A percentile compares a stretch with the other conserved stretches of the same genome.
These are phyloP conservation scores for Idaea dimidiata DNA, from an alignment of 2,888 invertebrate genomes.

Conservation along the genomic window DNA sequence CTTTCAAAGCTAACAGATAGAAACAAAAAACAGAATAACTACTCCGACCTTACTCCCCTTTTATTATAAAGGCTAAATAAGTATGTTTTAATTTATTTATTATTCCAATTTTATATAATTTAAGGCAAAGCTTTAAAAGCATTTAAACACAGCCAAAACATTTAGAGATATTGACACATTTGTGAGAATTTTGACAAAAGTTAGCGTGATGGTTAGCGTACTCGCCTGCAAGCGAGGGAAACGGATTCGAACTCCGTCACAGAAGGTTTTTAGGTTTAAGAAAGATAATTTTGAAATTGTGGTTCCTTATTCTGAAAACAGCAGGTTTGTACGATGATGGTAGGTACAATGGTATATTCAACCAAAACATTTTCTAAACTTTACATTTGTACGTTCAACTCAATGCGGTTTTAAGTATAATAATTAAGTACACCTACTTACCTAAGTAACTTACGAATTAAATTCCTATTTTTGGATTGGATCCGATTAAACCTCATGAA, in stretches of 20 bases:
- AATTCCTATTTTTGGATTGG: constrained; percentile 18
- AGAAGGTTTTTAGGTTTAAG: not conserved
- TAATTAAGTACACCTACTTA: constrained; percentile 8
- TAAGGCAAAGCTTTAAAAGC: constrained; percentile 4
- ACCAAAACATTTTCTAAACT: not conserved
- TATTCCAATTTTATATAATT: constrained; percentile 6
- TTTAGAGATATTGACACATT: not conserved
- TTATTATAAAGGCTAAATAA: too few relatives aligned
- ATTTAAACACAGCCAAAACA: constrained; percentile 5
- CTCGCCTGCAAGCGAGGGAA: too few relatives aligned
- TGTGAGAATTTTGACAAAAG: not conserved
- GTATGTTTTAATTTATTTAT: not conserved
- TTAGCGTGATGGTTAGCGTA: not conserved
- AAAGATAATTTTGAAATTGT: not conserved
- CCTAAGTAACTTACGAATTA: not conserved
- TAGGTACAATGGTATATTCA: not conserved
- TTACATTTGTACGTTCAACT: constrained; percentile 17
- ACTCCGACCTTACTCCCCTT: too few relatives aligned
- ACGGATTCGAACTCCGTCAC: too few relatives aligned
- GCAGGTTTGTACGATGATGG: not conserved
- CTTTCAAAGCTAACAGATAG: too few relatives aligned
- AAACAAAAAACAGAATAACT: too few relatives aligned
- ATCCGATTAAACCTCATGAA: constrained; percentile 16
- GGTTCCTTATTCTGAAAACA: not conserved
- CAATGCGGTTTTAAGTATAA: not conserved